These are phyloP conservation scores for Heliconius sara DNA, from an alignment of 2,888 invertebrate species.

Conservation along the genomic window DNA sequence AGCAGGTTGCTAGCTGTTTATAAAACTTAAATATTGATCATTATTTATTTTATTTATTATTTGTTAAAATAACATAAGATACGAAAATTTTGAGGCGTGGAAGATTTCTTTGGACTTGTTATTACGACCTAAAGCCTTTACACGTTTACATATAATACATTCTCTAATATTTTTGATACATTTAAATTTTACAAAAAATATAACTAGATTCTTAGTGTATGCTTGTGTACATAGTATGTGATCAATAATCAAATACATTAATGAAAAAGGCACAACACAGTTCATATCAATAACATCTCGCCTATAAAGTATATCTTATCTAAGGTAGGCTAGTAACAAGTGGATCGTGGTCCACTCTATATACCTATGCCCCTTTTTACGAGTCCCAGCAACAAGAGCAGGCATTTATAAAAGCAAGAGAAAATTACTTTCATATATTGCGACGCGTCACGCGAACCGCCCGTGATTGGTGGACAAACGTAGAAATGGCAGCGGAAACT, in stretches of 20 bases:
- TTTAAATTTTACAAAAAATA: too few species aligned
- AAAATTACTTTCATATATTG: conserved; percentile 61
- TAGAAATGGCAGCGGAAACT: conserved; percentile 47
- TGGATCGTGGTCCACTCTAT: conserved; percentile 21
- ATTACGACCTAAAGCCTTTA: background rate
- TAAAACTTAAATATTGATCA: too few species aligned
- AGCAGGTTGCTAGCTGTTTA: too few species aligned
- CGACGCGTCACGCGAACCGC: conserved; percentile 56
- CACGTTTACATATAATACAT: background rate
- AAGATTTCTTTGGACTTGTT: background rate
- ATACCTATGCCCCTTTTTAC: conserved; percentile 36
- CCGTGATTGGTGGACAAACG: conserved; percentile 53
- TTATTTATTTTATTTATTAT: too few species aligned
- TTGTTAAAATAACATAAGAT: background rate
- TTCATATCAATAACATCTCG: background rate
- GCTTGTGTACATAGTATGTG: background rate
- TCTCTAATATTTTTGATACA: too few species aligned
- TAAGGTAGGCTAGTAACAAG: conserved; percentile 29
- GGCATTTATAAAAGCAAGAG: conserved; percentile 54
- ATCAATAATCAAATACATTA: background rate
- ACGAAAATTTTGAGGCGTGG: background rate
- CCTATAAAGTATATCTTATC: background rate
- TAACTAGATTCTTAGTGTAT: background rate
- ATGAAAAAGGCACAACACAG: background rate
- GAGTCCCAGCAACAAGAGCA: conserved; percentile 44